phyloP scores from a whole-genome alignment of 1,140 invertebrate species.

The Drosophila sulfurigaster region DNA sequence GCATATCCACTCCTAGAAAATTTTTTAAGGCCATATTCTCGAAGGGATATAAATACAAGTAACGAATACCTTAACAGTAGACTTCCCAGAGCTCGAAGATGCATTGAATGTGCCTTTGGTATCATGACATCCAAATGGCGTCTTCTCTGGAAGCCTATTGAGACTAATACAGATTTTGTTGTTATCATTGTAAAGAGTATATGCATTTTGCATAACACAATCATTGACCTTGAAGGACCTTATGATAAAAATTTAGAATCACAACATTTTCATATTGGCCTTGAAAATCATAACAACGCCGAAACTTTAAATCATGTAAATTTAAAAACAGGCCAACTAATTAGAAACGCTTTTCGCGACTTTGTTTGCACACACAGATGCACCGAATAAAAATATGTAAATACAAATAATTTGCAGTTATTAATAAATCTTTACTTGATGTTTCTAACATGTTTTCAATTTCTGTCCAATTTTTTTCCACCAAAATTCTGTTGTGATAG shows the following conservation, averaged over 20 bases:
- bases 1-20: slow-evolving; percentile 84
- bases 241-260: slow-evolving; percentile 5
- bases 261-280: slow-evolving; percentile 13
- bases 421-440: slow-evolving; percentile 7
- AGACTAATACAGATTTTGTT: slow-evolving; percentile 12
- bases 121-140: too few species aligned
- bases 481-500: background rate
- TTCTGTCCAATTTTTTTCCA: slow-evolving; percentile 18
- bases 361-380: slow-evolving; percentile 15
- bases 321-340: slow-evolving; percentile 20
- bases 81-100: slow-evolving; percentile 7
- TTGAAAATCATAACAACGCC: too few species aligned
- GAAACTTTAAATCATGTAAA: slow-evolving; percentile 16
- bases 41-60: slow-evolving; percentile 18
- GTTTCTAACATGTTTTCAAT: slow-evolving; percentile 10
- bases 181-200: slow-evolving; percentile 18
- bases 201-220: background rate
- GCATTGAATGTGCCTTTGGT: too few species aligned
- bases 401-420: slow-evolving; percentile 1
- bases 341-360: slow-evolving; percentile 19
- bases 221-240: slow-evolving; percentile 10
- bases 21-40: slow-evolving; percentile 84
- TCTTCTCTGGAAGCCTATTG: slow-evolving; percentile 19
- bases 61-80: slow-evolving; percentile 27
- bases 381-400: slow-evolving; percentile 10